A percentile compares a stretch with the other conserved stretches of the same genome.
Evolutionary conservation across 2,797 vertebrate species (phyloP).

Genomic region (Brotula barbata): DNA sequence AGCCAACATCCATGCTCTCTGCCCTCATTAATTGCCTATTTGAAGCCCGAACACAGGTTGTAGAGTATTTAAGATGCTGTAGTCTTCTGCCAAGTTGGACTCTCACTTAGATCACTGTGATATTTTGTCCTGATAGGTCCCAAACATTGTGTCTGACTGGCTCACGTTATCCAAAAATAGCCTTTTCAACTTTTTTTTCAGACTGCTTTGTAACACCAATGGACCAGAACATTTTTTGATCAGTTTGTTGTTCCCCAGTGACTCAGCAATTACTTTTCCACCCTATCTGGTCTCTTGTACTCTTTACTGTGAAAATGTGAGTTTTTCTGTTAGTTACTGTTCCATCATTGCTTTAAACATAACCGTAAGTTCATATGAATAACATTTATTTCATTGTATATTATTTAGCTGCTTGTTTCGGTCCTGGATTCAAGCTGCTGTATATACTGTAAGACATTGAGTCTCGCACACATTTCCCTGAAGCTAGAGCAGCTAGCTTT

Average conservation of each 20-base stretch:
- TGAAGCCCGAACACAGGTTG: constrained; percentile 16
- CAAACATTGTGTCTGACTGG: neutral
- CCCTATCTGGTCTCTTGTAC: constrained; percentile 2
- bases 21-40: constrained; percentile 47
- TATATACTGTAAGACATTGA: too few relatives aligned
- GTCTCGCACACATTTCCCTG: too few relatives aligned
- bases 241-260: neutral
- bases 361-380: too few relatives aligned
- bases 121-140: constrained; percentile 23
- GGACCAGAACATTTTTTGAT: neutral
- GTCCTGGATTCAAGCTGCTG: too few relatives aligned
- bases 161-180: constrained; percentile 16
- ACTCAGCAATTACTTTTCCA: neutral
- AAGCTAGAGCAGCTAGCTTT: too few relatives aligned
- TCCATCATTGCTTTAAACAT: too few relatives aligned
- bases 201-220: neutral
- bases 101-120: constrained; percentile 22
- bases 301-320: constrained; percentile 2
- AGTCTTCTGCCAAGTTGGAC: constrained; percentile 8
- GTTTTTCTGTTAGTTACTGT: too few relatives aligned
- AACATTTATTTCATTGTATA: too few relatives aligned
- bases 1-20: constrained; percentile 35
- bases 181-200: constrained; percentile 11
- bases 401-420: too few relatives aligned
- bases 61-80: constrained; percentile 41